Evolutionary conservation across 2,113 vertebrate genomes (phyloP), one percentile per base, ranked within the genome.

Genomic region (Oostethus manadensis): DNA sequence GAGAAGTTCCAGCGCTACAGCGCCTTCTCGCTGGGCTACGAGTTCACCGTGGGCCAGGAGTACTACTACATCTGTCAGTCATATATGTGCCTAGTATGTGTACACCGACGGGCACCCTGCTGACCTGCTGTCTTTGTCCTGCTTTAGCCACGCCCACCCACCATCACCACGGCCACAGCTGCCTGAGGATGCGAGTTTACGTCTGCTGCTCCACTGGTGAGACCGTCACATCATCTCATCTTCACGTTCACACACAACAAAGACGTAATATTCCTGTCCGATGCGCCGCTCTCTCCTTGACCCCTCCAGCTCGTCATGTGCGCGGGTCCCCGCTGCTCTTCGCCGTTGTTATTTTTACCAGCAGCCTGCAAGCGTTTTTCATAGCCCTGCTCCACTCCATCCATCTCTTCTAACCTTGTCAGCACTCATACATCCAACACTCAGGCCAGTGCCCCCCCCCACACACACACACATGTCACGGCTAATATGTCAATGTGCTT

Each of bases 1-100:
- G 95, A 98, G 89, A 98, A 98, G 90, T 98, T 98, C 84, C 96
- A 98, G 84, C 93, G 95, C 22, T 98, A 95, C 89, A 98, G 94
- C 86, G 94, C 95, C 84, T 98, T 98, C 90, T 98, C 96, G 0
- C 89, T 98, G 86, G 95, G 94, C 76, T 97, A 95, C 73, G 94
- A 98, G 86, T 98, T 98, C 89, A 95, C 91, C 1, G 93, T 93
- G 0, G 95, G 96, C 68, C 93, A 97, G 53, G 93, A 98, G 77
- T 98, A 98, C 82, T 98, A 97, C 89, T 98, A 97, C 73, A 98
- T 97, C 88, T 98, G 88, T 90, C 73, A 90, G 90, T 88, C 38
- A 18, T 29, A 16, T 45, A 22, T 6, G 7, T 6, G 29, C 7
- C 29, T 33, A 3, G 29, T 42, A 14, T 42, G 13, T 42, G 10